Evolutionary conservation across 2,888 invertebrate species (phyloP).

Genomic region (Amiota communis): DNA sequence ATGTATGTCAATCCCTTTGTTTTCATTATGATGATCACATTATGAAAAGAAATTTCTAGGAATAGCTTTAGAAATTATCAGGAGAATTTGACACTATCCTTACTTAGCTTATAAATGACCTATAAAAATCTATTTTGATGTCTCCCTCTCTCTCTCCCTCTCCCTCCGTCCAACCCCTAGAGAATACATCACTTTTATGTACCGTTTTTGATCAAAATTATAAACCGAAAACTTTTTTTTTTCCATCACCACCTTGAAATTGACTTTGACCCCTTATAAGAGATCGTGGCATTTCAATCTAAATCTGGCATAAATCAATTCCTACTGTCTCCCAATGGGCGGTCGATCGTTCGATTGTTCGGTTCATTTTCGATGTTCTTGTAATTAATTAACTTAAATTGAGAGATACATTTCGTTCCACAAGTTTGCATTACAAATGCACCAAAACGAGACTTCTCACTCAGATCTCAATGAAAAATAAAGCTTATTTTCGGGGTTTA

Average conservation of each 20-base stretch:
- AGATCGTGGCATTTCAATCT: background rate
- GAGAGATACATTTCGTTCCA: slow-evolving; percentile 25
- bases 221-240: too few relatives aligned
- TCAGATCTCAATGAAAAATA: background rate
- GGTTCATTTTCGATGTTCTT: slow-evolving; percentile 20
- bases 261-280: slow-evolving; percentile 4
- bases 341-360: slow-evolving; percentile 31
- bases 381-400: slow-evolving; percentile 32
- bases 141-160: too few relatives aligned
- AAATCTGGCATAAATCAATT: slow-evolving; percentile 40
- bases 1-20: too few relatives aligned
- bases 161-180: too few relatives aligned
- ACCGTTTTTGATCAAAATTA: too few relatives aligned
- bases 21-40: too few relatives aligned
- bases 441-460: slow-evolving; percentile 24
- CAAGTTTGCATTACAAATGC: slow-evolving; percentile 30
- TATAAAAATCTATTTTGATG: too few relatives aligned
- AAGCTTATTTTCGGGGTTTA: slow-evolving; percentile 11
- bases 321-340: slow-evolving; percentile 38
- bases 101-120: too few relatives aligned
- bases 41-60: too few relatives aligned
- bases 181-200: too few relatives aligned
- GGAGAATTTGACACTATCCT: too few relatives aligned
- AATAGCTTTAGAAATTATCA: too few relatives aligned
- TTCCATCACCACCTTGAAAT: background rate